Evolutionary conservation across 2,113 vertebrate species (phyloP), one percentile per base, ranked within the genome.

Genomic region (Dinomys branickii): DNA sequence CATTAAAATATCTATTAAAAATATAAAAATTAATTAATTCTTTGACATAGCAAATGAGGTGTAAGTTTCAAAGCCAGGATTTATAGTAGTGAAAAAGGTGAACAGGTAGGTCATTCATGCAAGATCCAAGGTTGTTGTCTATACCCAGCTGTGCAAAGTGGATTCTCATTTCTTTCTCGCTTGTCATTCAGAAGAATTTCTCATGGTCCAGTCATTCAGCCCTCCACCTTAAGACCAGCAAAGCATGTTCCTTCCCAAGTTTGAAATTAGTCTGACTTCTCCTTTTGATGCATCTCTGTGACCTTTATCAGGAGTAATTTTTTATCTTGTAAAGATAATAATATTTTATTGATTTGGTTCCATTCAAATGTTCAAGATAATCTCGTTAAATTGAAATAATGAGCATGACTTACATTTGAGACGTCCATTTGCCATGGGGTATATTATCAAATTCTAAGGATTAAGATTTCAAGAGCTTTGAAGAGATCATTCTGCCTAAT

Each of bases 1-100:
- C 28, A 73, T 44, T 83, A 85, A 91, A 85, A 85, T 89, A 78
- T 56, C 2, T 94, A 54, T 65, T 75, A 94, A 61, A 88, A 88
- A 85, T 81, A 78, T 17, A 41, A 75, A 38, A 75, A 73, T 71
- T 69, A 33, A 80, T 69, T 50, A 44, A 47, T 88, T 94, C 8
- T 83, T 35, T 20, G 14, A 83, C 30, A 67, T 35, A 81, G 63
- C 28, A 88, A 90, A 69, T 80, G 12, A 85, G 28, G 16, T 81
- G 4, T 77, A 85, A 56, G 50, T 20, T 67, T 81, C 54, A 77
- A 58, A 26, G 52, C 20, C 28, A 52, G 30, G 41, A 88, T 47
- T 92, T 69, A 52, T 30, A 73, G 47, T 8, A 56, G 73, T 82
- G 41, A 83, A 71, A 14, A 50, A 71, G 1, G 3, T 22, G 67